Percentiles rank a stretch among this genome's conserved stretches.
Conservation (phyloP, 1,140 invertebrate species). For the Homalodisca vitripennis region DNA sequence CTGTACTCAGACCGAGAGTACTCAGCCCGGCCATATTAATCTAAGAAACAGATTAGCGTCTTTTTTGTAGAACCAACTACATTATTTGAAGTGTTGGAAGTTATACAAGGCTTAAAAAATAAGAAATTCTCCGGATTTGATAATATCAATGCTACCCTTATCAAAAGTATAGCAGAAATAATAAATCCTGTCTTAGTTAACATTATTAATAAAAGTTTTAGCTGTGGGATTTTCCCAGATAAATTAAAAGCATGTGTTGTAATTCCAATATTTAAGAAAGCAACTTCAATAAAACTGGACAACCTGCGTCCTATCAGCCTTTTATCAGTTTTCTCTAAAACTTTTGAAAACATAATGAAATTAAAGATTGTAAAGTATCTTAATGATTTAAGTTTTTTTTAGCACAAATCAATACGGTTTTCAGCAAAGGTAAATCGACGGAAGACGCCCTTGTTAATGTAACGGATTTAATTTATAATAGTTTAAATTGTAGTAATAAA, state of each 20-base stretch:
- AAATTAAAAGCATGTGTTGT: conserved; percentile 15
- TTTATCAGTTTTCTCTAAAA: conserved; percentile 32
- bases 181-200: conserved; percentile 18
- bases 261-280: conserved; percentile 24
- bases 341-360: conserved; percentile 28
- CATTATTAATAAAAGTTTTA: conserved; percentile 22
- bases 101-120: conserved; percentile 6
- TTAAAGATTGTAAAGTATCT: conserved; percentile 15
- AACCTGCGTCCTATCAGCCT: conserved; percentile 24
- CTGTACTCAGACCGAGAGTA: not conserved
- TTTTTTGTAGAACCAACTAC: conserved; percentile 26
- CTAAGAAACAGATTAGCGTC: not conserved
- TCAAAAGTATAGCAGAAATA: conserved; percentile 1
- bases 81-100: conserved; percentile 1
- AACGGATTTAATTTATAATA: conserved; percentile 27
- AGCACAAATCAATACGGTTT: conserved; percentile 24
- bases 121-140: conserved; percentile 27
- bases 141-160: not conserved
- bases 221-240: conserved; percentile 16
- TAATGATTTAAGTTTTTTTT: conserved; percentile 28
- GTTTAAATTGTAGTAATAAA: conserved; percentile 22
- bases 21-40: not conserved
- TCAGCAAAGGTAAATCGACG: conserved; percentile 29
- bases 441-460: conserved; percentile 18
- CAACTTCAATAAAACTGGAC: conserved; percentile 20